A percentile compares a stretch with the other conserved stretches of the same genome.
Conservation (phyloP, 2,888 invertebrate species). For the Lasioglossum calceatum region DNA sequence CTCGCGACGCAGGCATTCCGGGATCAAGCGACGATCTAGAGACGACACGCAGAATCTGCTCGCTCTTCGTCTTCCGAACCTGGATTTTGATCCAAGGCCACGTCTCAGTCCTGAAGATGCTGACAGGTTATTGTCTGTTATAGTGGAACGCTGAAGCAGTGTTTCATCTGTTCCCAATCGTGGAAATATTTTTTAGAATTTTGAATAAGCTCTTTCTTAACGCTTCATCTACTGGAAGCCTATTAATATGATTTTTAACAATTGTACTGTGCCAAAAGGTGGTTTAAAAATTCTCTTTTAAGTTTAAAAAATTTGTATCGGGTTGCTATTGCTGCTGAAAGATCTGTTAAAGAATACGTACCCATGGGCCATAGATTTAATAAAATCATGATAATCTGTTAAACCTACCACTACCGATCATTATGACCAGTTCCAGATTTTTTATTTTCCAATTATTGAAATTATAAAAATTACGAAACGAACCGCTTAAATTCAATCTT, state of each 20-base stretch:
- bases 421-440: not conserved
- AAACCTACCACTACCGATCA: not conserved
- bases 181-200: not conserved
- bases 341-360: too few species aligned
- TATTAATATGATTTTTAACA: too few species aligned
- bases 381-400: too few species aligned
- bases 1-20: not conserved
- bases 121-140: not conserved
- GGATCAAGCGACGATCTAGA: conserved; percentile 4
- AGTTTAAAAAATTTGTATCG: too few species aligned
- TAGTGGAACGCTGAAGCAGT: not conserved
- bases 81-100: not conserved
- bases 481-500: not conserved
- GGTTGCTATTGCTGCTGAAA: too few species aligned
- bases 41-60: conserved; percentile 16
- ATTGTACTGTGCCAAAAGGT: not conserved
- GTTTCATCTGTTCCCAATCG: not conserved
- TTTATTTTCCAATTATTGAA: not conserved
- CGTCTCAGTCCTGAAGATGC: not conserved
- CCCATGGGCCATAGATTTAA: too few species aligned
- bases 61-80: not conserved
- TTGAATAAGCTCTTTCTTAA: not conserved
- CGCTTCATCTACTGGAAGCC: not conserved
- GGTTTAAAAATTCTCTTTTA: not conserved
- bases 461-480: not conserved